Evolutionary conservation across 1,140 invertebrate species (phyloP).

Genomic region (Probaryconus sp.): DNA sequence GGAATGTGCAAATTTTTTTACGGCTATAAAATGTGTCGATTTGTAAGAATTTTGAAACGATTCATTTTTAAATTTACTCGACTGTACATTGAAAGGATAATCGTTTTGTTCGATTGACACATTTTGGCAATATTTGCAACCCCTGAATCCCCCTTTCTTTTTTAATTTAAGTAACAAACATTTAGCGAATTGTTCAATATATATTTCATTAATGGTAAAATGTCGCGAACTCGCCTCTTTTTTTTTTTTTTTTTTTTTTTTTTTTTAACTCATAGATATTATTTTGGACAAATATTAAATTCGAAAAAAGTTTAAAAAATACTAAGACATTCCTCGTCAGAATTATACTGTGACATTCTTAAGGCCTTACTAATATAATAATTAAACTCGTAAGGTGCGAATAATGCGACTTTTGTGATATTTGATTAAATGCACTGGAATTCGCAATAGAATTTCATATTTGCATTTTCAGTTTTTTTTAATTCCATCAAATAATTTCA

Average conservation of each 20-base stretch:
- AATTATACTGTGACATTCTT: conserved; percentile 75
- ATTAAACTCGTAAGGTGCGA: conserved; percentile 7
- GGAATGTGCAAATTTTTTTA: background rate
- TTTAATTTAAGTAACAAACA: conserved; percentile 15
- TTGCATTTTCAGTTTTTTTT: too few species aligned
- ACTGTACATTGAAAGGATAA: too few species aligned
- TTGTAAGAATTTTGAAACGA: background rate
- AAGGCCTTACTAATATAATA: conserved; percentile 67
- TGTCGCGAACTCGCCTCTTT: conserved; percentile 21
- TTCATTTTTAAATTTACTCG: too few species aligned
- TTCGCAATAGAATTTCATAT: background rate
- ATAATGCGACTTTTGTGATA: conserved; percentile 57
- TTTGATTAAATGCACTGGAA: conserved; percentile 7
- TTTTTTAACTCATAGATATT: conserved; percentile 59
- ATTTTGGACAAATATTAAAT: conserved; percentile 47
- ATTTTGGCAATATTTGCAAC: too few species aligned
- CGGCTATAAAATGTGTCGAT: background rate
- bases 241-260: conserved; percentile 32
- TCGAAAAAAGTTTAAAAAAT: conserved; percentile 36
- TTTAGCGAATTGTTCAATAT: conserved; percentile 17
- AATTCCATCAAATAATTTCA: too few species aligned
- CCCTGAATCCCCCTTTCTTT: too few species aligned
- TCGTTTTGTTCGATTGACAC: too few species aligned
- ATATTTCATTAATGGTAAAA: conserved; percentile 22
- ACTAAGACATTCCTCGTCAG: conserved; percentile 74